Conservation (phyloP, 2,888 invertebrate species). For the Graphium colonna region DNA sequence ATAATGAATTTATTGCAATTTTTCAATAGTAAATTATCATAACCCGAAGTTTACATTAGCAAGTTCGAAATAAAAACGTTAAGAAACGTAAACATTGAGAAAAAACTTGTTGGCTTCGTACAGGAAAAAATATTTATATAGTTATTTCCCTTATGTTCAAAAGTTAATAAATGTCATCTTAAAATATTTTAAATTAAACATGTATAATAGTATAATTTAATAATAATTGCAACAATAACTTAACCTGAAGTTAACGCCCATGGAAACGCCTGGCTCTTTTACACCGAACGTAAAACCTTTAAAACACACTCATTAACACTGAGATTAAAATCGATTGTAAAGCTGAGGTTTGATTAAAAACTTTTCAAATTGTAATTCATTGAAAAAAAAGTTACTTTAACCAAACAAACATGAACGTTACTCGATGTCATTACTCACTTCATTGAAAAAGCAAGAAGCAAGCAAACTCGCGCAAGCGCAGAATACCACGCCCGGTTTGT, state of each 20-base stretch:
- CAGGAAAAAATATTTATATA: neutral
- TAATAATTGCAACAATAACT: conserved; percentile 57
- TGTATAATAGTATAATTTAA: conserved; percentile 49
- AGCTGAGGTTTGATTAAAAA: conserved; percentile 2
- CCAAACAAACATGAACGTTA: conserved; percentile 59
- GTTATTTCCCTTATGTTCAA: neutral
- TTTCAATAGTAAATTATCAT: conserved; percentile 15
- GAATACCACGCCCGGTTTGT: conserved; percentile 72
- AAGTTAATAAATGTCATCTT: neutral
- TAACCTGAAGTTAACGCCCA: conserved; percentile 77
- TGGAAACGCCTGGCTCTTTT: conserved; percentile 53
- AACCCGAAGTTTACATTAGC: conserved; percentile 16
- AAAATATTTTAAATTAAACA: neutral
- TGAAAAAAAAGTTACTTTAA: conserved; percentile 24
- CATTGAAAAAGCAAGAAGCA: conserved; percentile 39
- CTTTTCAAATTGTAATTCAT: neutral
- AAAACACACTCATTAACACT: conserved; percentile 35
- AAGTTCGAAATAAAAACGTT: conserved; percentile 21
- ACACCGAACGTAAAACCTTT: conserved; percentile 36
- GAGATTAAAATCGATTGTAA: conserved; percentile 25
- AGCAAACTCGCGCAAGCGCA: conserved; percentile 66
- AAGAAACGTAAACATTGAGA: conserved; percentile 19
- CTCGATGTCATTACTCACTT: conserved; percentile 59
- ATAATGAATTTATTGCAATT: neutral
- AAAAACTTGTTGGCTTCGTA: neutral